Evolutionary conservation across 2,888 invertebrate genomes (phyloP), one percentile per base, ranked within the genome.

Genomic region (Sinopyrophorus schimmeli): DNA sequence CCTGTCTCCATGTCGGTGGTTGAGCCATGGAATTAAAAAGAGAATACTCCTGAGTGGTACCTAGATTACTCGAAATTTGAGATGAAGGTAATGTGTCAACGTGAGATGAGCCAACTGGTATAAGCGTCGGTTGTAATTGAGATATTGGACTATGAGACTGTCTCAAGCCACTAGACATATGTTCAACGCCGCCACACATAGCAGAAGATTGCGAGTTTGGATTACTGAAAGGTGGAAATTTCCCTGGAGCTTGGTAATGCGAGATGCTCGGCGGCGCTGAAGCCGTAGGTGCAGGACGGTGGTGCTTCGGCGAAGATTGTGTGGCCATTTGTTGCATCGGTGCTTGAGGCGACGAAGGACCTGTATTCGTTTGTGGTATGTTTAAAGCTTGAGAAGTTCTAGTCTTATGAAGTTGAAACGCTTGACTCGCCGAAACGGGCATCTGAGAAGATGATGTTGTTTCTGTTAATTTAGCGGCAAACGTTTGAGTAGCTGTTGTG

Each of bases 11-110:
- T 73, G 82, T 80, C 1, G 80, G 77, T 57, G 80, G 80, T 56
- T 82, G 80, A 26, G 82, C 79, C 37, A 81, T 80, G 68, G 91
- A 90, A 69, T 90, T 89, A 74, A 95, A 94, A 55, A 95, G 80
- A 0, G 92, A 90, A 74, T 93, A 95, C 66, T 92, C 91, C 54
- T 83, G 80, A 1, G 84, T 79, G 14, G 82, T 77, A 30, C 63
- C 64, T 9, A 65, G 48, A 35, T 53, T 62, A 7, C 51, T 32
- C 7, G 53, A 65, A 63, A 47, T 32, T 21, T 18, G 67, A 38
- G 60, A 64, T 64, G 46, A 64, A 63, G 20, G 65, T 23, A 61
- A 9, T 7, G 38, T 5, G 12, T 47, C 47, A 16, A 37, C 30
- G 21, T 47, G 42, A 6, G 42, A 42, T 6, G 46, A 15, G n/a